These are phyloP conservation scores for Brachionus sp. DNA, from an alignment of 1,140 invertebrate species.

Conservation along the genomic window DNA sequence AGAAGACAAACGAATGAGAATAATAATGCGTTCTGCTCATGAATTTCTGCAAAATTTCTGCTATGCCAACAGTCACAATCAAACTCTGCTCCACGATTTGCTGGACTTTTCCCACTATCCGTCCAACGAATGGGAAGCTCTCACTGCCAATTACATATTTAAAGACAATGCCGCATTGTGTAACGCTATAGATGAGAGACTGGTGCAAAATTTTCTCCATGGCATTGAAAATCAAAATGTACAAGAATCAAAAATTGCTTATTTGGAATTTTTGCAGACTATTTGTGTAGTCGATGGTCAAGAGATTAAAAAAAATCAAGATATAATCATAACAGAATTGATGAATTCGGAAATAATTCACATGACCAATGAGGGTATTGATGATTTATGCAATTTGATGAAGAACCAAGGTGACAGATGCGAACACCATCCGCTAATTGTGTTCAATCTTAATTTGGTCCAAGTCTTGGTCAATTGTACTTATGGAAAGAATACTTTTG, in stretches of 20 bases:
- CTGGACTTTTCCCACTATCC: conserved; percentile 74
- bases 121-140: conserved; percentile 67
- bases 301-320: conserved; percentile 90
- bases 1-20: conserved; percentile 86
- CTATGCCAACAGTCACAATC: conserved; percentile 91
- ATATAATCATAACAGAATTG: conserved; percentile 92
- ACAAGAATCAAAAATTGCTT: conserved; percentile 79
- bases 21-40: conserved; percentile 88
- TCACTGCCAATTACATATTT: conserved; percentile 92
- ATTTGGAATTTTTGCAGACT: conserved; percentile 91
- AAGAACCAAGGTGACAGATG: conserved; percentile 69
- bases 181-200: conserved; percentile 88
- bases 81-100: conserved; percentile 91
- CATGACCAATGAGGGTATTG: conserved; percentile 24
- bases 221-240: conserved; percentile 82
- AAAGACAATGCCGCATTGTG: conserved; percentile 89
- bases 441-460: conserved; percentile 94
- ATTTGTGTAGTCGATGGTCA: conserved; percentile 92
- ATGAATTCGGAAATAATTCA: conserved; percentile 46
- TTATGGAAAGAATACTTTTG: conserved; percentile 97
- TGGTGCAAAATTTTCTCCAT: conserved; percentile 95
- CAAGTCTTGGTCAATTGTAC: conserved; percentile 90
- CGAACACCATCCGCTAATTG: conserved; percentile 72
- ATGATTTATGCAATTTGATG: conserved; percentile 27
- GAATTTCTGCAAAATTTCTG: conserved; percentile 97